These are phyloP conservation scores for Zonotrichia leucophrys DNA, from an alignment of 2,113 vertebrate genomes.

Conservation along the genomic window DNA sequence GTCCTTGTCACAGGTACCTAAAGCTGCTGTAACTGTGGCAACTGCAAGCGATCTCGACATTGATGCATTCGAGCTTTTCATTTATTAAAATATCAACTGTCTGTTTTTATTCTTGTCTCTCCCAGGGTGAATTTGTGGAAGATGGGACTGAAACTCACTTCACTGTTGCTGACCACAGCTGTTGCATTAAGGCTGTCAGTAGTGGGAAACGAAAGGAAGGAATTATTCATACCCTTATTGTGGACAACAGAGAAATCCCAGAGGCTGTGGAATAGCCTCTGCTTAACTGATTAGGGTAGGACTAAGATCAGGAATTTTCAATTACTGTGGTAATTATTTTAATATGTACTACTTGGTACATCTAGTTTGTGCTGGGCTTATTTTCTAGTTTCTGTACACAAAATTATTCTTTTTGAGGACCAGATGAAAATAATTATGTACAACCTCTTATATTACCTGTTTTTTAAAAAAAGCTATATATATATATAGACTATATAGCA, in stretches of 20 bases:
- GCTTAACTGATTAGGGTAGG: conserved; percentile 17
- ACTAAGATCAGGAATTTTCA: conserved; percentile 47
- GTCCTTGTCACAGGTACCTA: background rate
- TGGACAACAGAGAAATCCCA: conserved; percentile 87
- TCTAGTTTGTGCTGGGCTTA: conserved; percentile 54
- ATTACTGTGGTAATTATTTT: conserved; percentile 69
- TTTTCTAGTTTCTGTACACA: conserved; percentile 60
- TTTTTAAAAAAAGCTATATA: conserved; percentile 43
- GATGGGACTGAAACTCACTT: conserved; percentile 98
- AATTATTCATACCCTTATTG: conserved; percentile 92
- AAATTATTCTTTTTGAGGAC: conserved; percentile 48
- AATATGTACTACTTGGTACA: conserved; percentile 60
- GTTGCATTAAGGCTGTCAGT: conserved; percentile 95
- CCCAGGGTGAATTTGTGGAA: conserved; percentile 97
- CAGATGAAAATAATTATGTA: conserved; percentile 32
- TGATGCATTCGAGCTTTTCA: background rate
- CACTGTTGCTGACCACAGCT: conserved; percentile 85
- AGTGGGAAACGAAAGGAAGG: conserved; percentile 95
- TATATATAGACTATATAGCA: background rate
- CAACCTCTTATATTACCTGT: background rate
- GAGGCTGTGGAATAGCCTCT: conserved; percentile 81
- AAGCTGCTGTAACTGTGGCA: background rate
- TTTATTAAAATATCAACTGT: background rate
- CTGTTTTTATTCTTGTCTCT: background rate
- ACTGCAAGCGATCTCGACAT: background rate